phyloP scores from a whole-genome alignment of 2,797 vertebrate genomes.

The Phoxinus dragarum region DNA sequence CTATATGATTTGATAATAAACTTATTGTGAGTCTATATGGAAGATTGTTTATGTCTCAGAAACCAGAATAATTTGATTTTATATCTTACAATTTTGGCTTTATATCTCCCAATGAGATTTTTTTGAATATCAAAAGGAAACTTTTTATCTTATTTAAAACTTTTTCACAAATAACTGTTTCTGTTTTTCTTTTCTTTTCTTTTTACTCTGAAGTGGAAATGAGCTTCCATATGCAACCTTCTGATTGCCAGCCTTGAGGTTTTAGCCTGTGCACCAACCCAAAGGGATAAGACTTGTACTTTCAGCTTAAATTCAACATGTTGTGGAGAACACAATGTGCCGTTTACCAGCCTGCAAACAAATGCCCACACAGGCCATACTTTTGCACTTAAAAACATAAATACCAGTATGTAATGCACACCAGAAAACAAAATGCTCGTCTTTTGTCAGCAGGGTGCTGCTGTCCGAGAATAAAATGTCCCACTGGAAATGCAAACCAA shows the following conservation, averaged over 20 bases:
- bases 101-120: neutral
- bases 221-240: neutral
- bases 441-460: conserved; percentile 37
- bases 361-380: neutral
- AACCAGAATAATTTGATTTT: neutral
- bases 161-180: neutral
- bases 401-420: conserved; percentile 1
- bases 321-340: neutral
- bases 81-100: neutral
- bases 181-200: neutral
- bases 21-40: neutral
- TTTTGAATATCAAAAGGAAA: neutral
- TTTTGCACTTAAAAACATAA: conserved; percentile 8
- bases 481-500: conserved; percentile 47
- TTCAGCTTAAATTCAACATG: neutral
- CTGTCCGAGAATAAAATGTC: conserved; percentile 52
- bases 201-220: neutral
- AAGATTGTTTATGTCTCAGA: neutral
- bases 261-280: neutral
- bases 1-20: neutral
- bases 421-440: conserved; percentile 36
- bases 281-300: neutral
- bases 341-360: neutral
- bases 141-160: neutral
- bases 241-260: neutral